Evolutionary conservation across 2,888 invertebrate species (phyloP), one percentile per base, ranked within the genome.

Genomic region (Caenorhabditis doughertyi): DNA sequence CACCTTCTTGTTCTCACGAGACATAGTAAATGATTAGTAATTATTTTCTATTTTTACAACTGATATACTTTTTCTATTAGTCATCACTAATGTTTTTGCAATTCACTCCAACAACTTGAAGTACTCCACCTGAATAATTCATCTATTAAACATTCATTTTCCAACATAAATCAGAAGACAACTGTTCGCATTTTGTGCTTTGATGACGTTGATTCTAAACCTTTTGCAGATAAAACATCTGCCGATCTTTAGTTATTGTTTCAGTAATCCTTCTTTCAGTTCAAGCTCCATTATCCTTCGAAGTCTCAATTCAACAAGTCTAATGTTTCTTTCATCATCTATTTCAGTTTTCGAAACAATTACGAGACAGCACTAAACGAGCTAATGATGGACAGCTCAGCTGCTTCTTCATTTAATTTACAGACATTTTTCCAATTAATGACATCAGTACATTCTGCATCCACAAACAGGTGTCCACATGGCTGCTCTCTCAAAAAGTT

Each of bases 41-140:
- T 68, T 29, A 42, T 56, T 51, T 65, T 39, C 53, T 67, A 51
- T 53, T 55, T 68, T 53, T 42, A 42, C 27, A 39, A n/a, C n/a
- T n/a, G n/a, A n/a, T n/a, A n/a, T n/a, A n/a, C n/a, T n/a, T n/a
- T n/a, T n/a, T n/a, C n/a, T n/a, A n/a, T n/a, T n/a, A n/a, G n/a
- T 18, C 35, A 42, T 25, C 35, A 55, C 13, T n/a, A 18, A 53
- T 29, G n/a, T 42, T 58, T 39, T 16, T 16, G 39, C 39, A 39
- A 13, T 32, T 9, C 32, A 32, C 32, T 32, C 32, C 32, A 32
- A 58, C 35, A 18, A 23, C 8, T 51, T 82, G 27, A 79, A 82
- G 32, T 27, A 73, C 47, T 55, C 82, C 25, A 60, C 47, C 51
- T 81, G 51, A 80, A 39, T 42, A 60, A 47, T 44, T 32, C n/a